These are phyloP conservation scores for Dolichallabes microphthalmus DNA, from an alignment of 2,113 vertebrate genomes.

Conservation along the genomic window DNA sequence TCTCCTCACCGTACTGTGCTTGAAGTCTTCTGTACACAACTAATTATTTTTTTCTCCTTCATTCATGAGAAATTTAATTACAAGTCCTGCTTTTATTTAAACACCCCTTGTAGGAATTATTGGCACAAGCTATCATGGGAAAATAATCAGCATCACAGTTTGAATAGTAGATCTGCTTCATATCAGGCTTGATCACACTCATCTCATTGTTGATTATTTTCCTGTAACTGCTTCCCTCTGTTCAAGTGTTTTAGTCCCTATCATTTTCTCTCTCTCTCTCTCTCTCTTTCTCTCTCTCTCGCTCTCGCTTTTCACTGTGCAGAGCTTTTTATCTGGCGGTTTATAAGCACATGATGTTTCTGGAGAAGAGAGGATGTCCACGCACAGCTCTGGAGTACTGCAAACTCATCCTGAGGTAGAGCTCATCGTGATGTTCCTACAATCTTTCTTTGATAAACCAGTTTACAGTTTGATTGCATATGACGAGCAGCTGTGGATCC, in stretches of 20 bases:
- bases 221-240: not conserved
- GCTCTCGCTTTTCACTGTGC: constrained; percentile 25
- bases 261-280: too few species aligned
- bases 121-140: not conserved
- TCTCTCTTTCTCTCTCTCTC: not conserved
- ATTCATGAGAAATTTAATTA: too few species aligned
- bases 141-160: not conserved
- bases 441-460: not conserved
- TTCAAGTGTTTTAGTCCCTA: not conserved
- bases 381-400: constrained; percentile 94
- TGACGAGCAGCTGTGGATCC: too few species aligned
- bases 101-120: too few species aligned
- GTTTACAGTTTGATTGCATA: not conserved
- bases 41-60: too few species aligned
- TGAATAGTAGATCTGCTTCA: not conserved
- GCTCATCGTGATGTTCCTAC: not conserved
- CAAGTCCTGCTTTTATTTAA: too few species aligned
- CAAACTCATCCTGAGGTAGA: constrained; percentile 91
- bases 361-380: constrained; percentile 94
- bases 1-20: too few species aligned
- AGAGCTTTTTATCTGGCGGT: constrained; percentile 93
- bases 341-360: constrained; percentile 93
- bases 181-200: not conserved
- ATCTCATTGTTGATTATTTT: not conserved
- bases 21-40: too few species aligned